Evolutionary conservation across 2,113 vertebrate species (phyloP).

Genomic region (Connochaetes taurinus): DNA sequence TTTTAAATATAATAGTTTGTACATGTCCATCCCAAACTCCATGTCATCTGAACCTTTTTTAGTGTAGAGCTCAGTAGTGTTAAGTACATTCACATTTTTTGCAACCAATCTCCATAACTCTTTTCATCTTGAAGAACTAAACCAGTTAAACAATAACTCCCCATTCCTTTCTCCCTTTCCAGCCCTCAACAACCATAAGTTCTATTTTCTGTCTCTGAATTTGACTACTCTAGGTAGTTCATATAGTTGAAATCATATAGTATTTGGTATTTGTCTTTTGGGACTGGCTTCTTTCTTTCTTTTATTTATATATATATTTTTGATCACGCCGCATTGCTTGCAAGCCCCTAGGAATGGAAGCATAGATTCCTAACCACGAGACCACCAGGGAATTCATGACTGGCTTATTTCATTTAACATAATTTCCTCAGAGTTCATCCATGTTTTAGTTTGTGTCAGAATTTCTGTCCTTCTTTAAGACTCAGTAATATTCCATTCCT

Average conservation of each 20-base stretch:
- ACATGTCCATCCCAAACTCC: neutral
- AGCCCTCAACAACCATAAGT: neutral
- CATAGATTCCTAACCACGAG: neutral
- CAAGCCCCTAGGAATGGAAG: neutral
- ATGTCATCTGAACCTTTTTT: neutral
- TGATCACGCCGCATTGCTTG: rapidly evolving
- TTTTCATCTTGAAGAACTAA: neutral
- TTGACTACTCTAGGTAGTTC: neutral
- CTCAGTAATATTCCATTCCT: neutral
- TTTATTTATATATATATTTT: neutral
- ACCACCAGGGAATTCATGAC: neutral
- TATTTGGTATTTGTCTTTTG: neutral
- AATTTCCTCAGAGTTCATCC: neutral
- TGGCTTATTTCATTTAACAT: neutral
- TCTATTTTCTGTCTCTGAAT: neutral
- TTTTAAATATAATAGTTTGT: neutral
- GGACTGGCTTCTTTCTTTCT: neutral
- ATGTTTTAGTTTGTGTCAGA: neutral
- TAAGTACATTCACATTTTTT: neutral
- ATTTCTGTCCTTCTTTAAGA: neutral
- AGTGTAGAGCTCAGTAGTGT: neutral
- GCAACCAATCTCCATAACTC: neutral
- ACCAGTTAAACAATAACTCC: neutral
- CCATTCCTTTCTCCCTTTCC: too few relatives aligned
- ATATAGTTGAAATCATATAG: neutral